Evolutionary conservation across 2,888 invertebrate species (phyloP), one percentile per base, ranked within the genome.

Genomic region (Apomyelois bistriatella): DNA sequence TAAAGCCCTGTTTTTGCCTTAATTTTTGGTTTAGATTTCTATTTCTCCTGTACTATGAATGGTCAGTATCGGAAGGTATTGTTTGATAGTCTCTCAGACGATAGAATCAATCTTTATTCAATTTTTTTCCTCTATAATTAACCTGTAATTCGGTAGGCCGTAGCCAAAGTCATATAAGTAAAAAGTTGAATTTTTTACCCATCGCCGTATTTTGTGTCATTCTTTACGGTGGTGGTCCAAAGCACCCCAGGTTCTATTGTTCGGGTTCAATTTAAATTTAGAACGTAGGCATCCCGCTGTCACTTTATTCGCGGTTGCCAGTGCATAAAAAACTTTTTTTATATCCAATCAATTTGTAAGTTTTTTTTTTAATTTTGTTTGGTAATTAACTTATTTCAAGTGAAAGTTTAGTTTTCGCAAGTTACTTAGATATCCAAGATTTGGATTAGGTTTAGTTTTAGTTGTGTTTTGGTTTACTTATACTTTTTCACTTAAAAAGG

Each of bases 281-380:
- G 79, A 86, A 85, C 72, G 79, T 65, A 65, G 80, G 71, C 78
- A 66, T 77, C 78, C 89, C 81, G 89, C 72, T 58, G 89, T 73
- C 81, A 73, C 73, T 77, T 87, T 88, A 84, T 86, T 83, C 76
- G 85, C 79, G 83, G 84, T 74, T 83, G 85, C 78, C 73, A 76
- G 76, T 75, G 78, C 79, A 74, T 82, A 84, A 83, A 83, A 79
- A 68, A 57, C 65, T 62, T 50, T 76, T 68, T 73, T 56, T 60
- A 55, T 62, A 35, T 13, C 37, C 13, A 7, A 36, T 43, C 51
- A 22, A 51, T 51, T 51, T 40, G 16, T 13, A 16, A 10, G 22
- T 22, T 5, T 3, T 22, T 9, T 32, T 43, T 42, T 17, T 17
- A 42, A 12, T 5, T 15, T 15, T 32, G 5, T 43, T 50, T 50